Evolutionary conservation across 2,888 invertebrate species (phyloP).

Genomic region (Endomychus coccineus): DNA sequence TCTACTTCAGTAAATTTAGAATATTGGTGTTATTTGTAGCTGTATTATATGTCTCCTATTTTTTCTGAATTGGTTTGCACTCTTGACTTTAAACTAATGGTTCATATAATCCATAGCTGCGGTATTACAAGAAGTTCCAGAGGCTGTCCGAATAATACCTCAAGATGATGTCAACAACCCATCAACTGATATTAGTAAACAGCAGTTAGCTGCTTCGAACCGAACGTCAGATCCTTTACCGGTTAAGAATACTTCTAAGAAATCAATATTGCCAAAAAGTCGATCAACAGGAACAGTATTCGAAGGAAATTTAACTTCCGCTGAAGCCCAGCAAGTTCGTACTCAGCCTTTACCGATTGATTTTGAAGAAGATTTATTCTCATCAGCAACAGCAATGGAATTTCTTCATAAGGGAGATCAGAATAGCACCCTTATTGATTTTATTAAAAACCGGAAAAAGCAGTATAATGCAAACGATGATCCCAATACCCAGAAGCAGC

Average conservation of each 20-base stretch:
- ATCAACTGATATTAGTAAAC: slow-evolving; percentile 31
- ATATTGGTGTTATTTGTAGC: too few relatives aligned
- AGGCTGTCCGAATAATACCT: slow-evolving; percentile 50
- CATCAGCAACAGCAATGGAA: slow-evolving; percentile 36
- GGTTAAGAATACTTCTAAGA: slow-evolving; percentile 37
- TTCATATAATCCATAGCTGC: too few relatives aligned
- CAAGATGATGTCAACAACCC: slow-evolving; percentile 43
- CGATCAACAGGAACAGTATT: slow-evolving; percentile 46
- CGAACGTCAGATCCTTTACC: slow-evolving; percentile 28
- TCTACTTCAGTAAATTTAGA: too few relatives aligned
- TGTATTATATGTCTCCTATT: too few relatives aligned
- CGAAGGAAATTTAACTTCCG: slow-evolving; percentile 49
- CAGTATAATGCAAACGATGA: slow-evolving; percentile 45
- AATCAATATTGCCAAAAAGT: slow-evolving; percentile 49
- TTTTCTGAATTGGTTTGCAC: too few relatives aligned
- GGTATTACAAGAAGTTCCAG: slow-evolving; percentile 53
- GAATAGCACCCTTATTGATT: slow-evolving; percentile 42
- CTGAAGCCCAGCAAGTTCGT: slow-evolving; percentile 52
- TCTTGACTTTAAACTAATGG: too few relatives aligned
- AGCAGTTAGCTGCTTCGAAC: slow-evolving; percentile 34
- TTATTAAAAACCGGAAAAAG: slow-evolving; percentile 41
- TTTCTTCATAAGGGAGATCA: slow-evolving; percentile 48
- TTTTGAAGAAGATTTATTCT: slow-evolving; percentile 38
- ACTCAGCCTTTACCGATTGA: slow-evolving; percentile 40
- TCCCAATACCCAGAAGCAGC: slow-evolving; percentile 59